These are phyloP conservation scores for Pogoniulus pusillus DNA, from an alignment of 2,797 vertebrate species.

Conservation along the genomic window DNA sequence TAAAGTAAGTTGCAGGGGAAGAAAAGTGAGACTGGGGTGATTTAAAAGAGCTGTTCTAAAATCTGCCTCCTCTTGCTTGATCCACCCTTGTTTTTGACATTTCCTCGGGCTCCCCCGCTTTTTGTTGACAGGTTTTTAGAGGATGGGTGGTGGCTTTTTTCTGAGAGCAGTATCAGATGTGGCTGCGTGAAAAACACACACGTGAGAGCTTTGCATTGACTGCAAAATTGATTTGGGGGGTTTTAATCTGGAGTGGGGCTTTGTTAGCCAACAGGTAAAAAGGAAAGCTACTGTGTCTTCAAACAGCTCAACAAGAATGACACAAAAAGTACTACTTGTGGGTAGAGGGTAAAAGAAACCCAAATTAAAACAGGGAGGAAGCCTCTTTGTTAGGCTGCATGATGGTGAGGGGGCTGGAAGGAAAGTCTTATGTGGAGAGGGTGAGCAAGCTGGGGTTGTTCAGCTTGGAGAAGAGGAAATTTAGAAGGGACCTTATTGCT, in stretches of 20 bases:
- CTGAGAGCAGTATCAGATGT: constrained; percentile 24
- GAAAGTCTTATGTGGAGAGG: no score
- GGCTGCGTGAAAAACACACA: neutral
- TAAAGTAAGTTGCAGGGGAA: neutral
- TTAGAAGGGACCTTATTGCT: no score
- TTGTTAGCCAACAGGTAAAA: neutral
- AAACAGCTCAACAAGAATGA: neutral
- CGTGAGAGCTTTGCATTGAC: neutral
- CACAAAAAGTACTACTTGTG: neutral
- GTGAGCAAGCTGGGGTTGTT: no score
- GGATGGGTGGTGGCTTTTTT: constrained; percentile 55
- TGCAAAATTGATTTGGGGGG: neutral
- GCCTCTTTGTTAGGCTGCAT: neutral
- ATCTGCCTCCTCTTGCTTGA: neutral
- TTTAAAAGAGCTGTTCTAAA: neutral
- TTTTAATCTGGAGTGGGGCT: neutral
- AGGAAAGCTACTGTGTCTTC: neutral
- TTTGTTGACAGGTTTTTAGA: constrained; percentile 44
- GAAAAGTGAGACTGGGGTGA: neutral
- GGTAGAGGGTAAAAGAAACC: neutral
- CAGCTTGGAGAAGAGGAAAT: no score
- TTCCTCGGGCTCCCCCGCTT: neutral
- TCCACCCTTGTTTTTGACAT: constrained; percentile 67
- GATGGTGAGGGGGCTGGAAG: no score
- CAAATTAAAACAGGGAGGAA: neutral